Percentiles rank a stretch among this genome's conserved stretches.
Conservation (phyloP, 1,140 invertebrate genomes). For the Harpegnathos saltator region DNA sequence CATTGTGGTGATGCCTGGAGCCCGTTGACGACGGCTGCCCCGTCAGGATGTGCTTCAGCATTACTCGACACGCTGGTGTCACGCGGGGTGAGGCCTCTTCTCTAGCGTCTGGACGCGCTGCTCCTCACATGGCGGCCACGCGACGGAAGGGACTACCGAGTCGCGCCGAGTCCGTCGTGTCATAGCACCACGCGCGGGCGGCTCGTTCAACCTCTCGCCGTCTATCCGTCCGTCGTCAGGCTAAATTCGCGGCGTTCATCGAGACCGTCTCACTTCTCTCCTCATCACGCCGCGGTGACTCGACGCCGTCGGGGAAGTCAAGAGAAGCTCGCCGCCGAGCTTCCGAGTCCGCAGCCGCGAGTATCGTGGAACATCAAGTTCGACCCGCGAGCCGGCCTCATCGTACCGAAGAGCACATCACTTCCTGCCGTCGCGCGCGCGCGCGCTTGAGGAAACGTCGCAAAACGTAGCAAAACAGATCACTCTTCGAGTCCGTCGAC, state of each 20-base stretch:
- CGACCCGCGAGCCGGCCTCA: not conserved
- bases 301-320: not conserved
- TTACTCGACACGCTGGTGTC: constrained; percentile 79
- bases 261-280: constrained; percentile 9
- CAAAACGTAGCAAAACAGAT: constrained; percentile 20
- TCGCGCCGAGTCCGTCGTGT: constrained; percentile 21
- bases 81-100: constrained; percentile 59
- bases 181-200: constrained; percentile 4
- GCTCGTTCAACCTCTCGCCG: not conserved
- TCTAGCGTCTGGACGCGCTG: constrained; percentile 8
- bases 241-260: not conserved
- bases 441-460: not conserved
- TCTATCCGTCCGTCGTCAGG: not conserved
- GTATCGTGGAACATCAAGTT: not conserved
- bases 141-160: constrained; percentile 18
- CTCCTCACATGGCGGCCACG: constrained; percentile 65
- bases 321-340: not conserved
- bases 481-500: constrained; percentile 3
- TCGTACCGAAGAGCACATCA: no score
- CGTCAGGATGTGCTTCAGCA: constrained; percentile 86
- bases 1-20: constrained; percentile 83
- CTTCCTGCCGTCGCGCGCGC: no score
- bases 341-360: no score
- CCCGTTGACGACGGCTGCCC: constrained; percentile 83
- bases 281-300: not conserved